These are phyloP conservation scores for Neotoma lepida DNA, from an alignment of 2,113 vertebrate species.

Conservation along the genomic window DNA sequence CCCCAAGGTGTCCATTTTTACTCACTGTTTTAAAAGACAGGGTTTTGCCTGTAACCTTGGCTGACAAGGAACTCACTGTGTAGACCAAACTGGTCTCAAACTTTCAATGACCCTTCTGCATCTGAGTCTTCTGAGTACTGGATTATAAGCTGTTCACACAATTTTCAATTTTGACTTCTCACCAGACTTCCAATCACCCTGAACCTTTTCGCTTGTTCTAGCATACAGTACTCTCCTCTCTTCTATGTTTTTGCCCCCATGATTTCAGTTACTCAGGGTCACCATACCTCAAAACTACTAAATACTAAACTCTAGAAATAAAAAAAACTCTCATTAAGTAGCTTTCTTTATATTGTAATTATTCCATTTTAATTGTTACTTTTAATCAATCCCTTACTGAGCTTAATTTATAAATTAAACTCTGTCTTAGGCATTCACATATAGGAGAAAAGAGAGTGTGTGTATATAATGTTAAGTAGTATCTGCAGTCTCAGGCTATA, in stretches of 20 bases:
- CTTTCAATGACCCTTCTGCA: neutral
- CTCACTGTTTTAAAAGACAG: neutral
- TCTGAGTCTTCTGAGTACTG: neutral
- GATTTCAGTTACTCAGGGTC: neutral
- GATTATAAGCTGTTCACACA: neutral
- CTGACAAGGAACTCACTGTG: neutral
- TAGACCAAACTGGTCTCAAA: neutral
- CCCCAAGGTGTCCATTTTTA: neutral
- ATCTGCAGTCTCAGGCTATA: neutral
- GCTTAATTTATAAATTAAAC: neutral
- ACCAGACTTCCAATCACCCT: neutral
- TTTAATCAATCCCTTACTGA: neutral
- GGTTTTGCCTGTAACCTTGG: neutral
- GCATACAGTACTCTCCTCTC: neutral
- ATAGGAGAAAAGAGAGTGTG: neutral
- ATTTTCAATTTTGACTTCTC: constrained; percentile 3
- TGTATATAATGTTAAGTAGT: neutral
- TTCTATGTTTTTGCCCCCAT: neutral
- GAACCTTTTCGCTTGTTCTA: constrained; percentile 1
- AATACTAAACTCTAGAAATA: neutral
- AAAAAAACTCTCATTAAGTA: neutral
- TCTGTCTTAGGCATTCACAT: neutral
- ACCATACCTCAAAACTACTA: neutral
- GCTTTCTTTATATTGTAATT: neutral
- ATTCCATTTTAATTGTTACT: neutral